These are phyloP conservation scores for Rhamnusium bicolor DNA, from an alignment of 2,888 invertebrate genomes.

Conservation along the genomic window DNA sequence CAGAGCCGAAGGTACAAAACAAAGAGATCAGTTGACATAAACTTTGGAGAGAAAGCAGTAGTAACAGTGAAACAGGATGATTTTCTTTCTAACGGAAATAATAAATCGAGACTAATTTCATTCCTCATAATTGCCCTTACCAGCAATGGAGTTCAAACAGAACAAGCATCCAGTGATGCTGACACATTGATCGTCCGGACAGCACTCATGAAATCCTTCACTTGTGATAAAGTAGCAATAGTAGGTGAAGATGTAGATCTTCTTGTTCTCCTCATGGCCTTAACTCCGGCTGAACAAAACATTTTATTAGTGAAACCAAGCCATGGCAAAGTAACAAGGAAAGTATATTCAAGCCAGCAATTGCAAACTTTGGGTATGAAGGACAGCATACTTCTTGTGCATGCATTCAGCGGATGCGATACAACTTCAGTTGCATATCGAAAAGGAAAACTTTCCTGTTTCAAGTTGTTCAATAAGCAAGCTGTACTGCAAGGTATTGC, in stretches of 20 bases:
- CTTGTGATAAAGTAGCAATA: neutral
- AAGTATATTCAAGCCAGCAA: conserved; percentile 21
- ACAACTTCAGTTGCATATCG: neutral
- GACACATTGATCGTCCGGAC: neutral
- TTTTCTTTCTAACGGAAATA: conserved; percentile 28
- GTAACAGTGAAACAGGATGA: conserved; percentile 26
- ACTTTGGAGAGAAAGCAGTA: conserved; percentile 26
- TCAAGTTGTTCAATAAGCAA: neutral
- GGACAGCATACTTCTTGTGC: neutral
- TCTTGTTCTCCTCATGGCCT: conserved; percentile 1
- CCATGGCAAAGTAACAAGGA: conserved; percentile 8
- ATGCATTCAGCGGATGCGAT: neutral
- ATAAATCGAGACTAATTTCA: conserved; percentile 29
- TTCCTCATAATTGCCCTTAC: conserved; percentile 1
- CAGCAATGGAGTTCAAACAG: neutral
- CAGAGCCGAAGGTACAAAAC: conserved; percentile 5
- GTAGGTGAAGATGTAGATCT: conserved; percentile 1
- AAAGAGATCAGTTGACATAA: conserved; percentile 5
- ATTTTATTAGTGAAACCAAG: neutral
- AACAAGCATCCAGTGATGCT: neutral
- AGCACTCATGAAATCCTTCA: neutral
- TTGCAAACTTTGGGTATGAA: conserved; percentile 3
- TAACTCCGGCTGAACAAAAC: conserved; percentile 1
- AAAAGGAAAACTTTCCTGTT: neutral
- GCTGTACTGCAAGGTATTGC: conserved; percentile 1